Evolutionary conservation across 2,888 invertebrate species (phyloP), one percentile per base, ranked within the genome.

Genomic region (Plusia festucae): DNA sequence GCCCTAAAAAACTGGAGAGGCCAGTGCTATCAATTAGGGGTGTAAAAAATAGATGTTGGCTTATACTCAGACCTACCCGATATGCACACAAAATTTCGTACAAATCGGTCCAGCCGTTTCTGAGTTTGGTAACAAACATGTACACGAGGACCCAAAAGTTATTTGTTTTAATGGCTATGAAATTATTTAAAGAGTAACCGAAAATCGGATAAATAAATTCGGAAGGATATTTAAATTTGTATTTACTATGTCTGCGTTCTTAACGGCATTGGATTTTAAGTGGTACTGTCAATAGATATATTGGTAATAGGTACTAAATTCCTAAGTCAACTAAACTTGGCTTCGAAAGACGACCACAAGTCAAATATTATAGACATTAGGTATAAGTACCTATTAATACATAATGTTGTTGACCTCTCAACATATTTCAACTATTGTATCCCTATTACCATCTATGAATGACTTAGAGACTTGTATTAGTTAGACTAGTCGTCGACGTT

Each of bases 361-460:
- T 22, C 55, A 53, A 66, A 68, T 32, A 56, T 65, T 61, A 16
- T 53, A 30, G 65, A 65, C 62, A 64, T 66, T 66, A 44, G 27
- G n/a, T 57, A 34, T 11, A 30, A 5, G 30, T 30, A 30, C 30
- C 30, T 30, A n/a, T n/a, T n/a, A n/a, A n/a, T n/a, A 40, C 40
- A 4, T 40, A 15, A 15, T 40, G 40, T 40, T 4, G 49, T 60
- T 66, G 64, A 60, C 66, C 64, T 65, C 57, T 44, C 40, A 53
- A 53, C 40, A 15, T 51, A 53, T 44, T 44, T 60, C 49, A 60
- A 65, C 40, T 72, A n/a, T 58, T 60, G 60, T 59, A 70, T 75
- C 55, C 56, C 54, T 65, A 79, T 79, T 77, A 79, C 40, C 4
- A 52, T 68, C 49, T 77, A 72, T 79, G 77, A 79, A 77, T 51